A percentile compares a stretch with the other conserved stretches of the same genome.
phyloP scores from a whole-genome alignment of 2,888 invertebrate species.

The Drosophila subquinaria region DNA sequence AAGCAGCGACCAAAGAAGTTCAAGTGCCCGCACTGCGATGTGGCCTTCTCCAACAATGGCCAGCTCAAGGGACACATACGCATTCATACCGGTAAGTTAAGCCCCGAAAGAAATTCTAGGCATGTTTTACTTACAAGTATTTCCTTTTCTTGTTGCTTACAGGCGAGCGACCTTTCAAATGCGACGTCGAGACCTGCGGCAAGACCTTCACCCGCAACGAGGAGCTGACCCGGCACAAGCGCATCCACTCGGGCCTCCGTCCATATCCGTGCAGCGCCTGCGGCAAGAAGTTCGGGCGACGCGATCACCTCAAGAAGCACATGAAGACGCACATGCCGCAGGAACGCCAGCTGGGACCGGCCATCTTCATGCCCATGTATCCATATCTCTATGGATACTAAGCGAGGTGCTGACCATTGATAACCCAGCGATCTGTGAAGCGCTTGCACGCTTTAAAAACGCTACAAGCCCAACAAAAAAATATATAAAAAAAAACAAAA shows the following conservation, averaged over 20 bases:
- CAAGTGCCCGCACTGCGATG: conserved; percentile 95
- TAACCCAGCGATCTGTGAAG: conserved; percentile 62
- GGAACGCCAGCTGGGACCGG: conserved; percentile 88
- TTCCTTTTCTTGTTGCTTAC: conserved; percentile 5
- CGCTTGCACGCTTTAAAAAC: conserved; percentile 76
- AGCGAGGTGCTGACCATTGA: not conserved
- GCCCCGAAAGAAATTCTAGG: not conserved
- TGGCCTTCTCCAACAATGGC: conserved; percentile 97
- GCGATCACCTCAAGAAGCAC: conserved; percentile 98
- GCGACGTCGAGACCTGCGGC: conserved; percentile 93
- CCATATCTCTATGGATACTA: conserved; percentile 88
- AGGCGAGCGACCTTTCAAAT: conserved; percentile 95
- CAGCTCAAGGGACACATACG: conserved; percentile 96
- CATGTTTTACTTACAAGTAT: conserved; percentile 35
- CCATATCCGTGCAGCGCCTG: conserved; percentile 95
- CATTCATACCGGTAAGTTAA: conserved; percentile 92
- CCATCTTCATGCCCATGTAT: conserved; percentile 88
- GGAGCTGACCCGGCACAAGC: conserved; percentile 95
- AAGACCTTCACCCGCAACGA: conserved; percentile 97
- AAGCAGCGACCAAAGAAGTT: conserved; percentile 96
- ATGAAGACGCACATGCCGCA: conserved; percentile 92
- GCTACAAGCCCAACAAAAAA: conserved; percentile 45
- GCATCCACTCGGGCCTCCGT: conserved; percentile 94
- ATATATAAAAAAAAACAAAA: not conserved
- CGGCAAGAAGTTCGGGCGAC: conserved; percentile 96